These are phyloP conservation scores for Hemicrepidius hirtus DNA, from an alignment of 2,888 invertebrate genomes.

Conservation along the genomic window DNA sequence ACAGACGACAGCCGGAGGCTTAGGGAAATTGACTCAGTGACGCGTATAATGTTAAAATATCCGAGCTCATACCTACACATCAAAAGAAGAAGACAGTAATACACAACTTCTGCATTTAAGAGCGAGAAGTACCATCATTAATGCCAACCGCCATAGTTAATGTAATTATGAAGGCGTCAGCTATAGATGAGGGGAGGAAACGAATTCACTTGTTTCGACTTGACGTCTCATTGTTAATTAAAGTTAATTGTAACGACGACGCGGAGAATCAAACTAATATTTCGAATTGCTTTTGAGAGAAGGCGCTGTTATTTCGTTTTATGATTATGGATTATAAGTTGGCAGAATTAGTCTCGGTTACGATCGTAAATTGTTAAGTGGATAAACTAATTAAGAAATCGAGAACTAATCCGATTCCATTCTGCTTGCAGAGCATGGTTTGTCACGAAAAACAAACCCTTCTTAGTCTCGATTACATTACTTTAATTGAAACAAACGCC, in stretches of 20 bases:
- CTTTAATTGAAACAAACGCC: slow-evolving; percentile 9
- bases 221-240: slow-evolving; percentile 62
- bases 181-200: slow-evolving; percentile 52
- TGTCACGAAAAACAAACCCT: slow-evolving; percentile 32
- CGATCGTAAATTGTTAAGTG: slow-evolving; percentile 48
- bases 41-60: slow-evolving; percentile 65
- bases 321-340: slow-evolving; percentile 50
- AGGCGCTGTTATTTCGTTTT: slow-evolving; percentile 50
- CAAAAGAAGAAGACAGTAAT: slow-evolving; percentile 49
- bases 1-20: slow-evolving; percentile 62
- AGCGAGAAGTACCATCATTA: slow-evolving; percentile 53
- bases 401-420: slow-evolving; percentile 15
- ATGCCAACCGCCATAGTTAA: slow-evolving; percentile 56
- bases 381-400: slow-evolving; percentile 48
- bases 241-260: slow-evolving; percentile 63
- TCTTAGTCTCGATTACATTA: slow-evolving; percentile 11
- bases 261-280: slow-evolving; percentile 59
- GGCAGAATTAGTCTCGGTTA: slow-evolving; percentile 46
- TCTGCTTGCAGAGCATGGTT: neutral
- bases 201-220: slow-evolving; percentile 60
- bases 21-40: slow-evolving; percentile 66
- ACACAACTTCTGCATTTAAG: slow-evolving; percentile 11
- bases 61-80: slow-evolving; percentile 52
- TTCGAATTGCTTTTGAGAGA: slow-evolving; percentile 55
- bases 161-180: slow-evolving; percentile 54